Evolutionary conservation across 2,888 invertebrate species (phyloP).

Genomic region (Ecliptopera silaceata): DNA sequence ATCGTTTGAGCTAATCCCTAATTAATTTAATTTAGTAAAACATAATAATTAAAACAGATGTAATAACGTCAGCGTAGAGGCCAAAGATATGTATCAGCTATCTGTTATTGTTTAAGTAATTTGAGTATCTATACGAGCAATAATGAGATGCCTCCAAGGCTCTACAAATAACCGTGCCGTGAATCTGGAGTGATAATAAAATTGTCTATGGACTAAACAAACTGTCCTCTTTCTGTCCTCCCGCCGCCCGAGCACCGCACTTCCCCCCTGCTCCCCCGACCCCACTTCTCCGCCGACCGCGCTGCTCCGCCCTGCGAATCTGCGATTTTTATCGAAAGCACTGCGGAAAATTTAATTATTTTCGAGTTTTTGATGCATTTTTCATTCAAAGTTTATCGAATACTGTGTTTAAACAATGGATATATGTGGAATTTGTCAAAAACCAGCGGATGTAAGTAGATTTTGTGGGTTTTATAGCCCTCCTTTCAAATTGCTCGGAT

Average conservation of each 20-base stretch:
- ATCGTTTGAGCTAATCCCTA: no score
- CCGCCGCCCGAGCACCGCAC: slow-evolving; percentile 6
- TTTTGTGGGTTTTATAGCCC: slow-evolving; percentile 40
- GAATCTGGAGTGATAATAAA: background rate
- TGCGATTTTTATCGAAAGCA: slow-evolving; percentile 50
- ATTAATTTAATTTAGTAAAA: no score
- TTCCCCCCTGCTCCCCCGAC: slow-evolving; percentile 1
- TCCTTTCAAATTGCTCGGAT: slow-evolving; percentile 55
- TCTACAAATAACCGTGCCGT: background rate
- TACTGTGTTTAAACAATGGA: slow-evolving; percentile 62
- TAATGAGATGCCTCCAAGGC: no score
- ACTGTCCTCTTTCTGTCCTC: background rate
- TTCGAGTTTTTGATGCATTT: slow-evolving; percentile 59
- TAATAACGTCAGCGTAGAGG: no score
- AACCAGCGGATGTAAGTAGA: slow-evolving; percentile 73
- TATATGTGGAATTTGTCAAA: slow-evolving; percentile 77
- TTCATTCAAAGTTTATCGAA: slow-evolving; percentile 47
- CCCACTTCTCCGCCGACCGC: slow-evolving; percentile 36
- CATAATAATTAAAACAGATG: no score
- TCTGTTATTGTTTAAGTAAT: no score
- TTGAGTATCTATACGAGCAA: no score
- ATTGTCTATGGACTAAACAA: slow-evolving; percentile 21
- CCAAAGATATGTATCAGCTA: no score
- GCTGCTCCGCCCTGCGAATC: slow-evolving; percentile 63
- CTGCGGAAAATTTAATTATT: slow-evolving; percentile 65